These are phyloP conservation scores for Euschistus heros DNA, from an alignment of 1,140 invertebrate genomes.

Conservation along the genomic window DNA sequence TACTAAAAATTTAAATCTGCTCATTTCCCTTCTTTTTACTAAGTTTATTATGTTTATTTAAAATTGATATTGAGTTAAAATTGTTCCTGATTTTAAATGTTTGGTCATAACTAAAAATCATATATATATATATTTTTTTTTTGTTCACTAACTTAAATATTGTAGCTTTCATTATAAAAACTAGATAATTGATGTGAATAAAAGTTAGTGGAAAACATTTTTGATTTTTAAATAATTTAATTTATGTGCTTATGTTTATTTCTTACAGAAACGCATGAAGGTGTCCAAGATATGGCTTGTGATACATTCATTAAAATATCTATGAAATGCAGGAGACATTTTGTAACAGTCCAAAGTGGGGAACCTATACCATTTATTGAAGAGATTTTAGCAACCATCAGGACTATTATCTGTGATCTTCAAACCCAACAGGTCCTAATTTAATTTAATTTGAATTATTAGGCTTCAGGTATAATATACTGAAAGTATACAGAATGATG, in stretches of 20 bases:
- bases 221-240: no score
- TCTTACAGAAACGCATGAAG: slow-evolving; percentile 89
- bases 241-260: neutral
- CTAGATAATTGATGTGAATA: neutral
- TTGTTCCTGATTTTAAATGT: no score
- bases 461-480: neutral
- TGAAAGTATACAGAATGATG: neutral
- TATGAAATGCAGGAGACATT: slow-evolving; percentile 95
- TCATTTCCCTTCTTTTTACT: no score
- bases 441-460: slow-evolving; percentile 20
- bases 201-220: neutral
- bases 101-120: no score
- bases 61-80: no score
- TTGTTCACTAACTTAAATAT: neutral
- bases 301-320: slow-evolving; percentile 99
- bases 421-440: slow-evolving; percentile 80
- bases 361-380: slow-evolving; percentile 98
- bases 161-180: neutral
- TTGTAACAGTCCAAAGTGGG: slow-evolving; percentile 92
- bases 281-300: slow-evolving; percentile 99
- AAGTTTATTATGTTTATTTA: no score
- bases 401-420: slow-evolving; percentile 96
- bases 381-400: slow-evolving; percentile 93
- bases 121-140: no score
- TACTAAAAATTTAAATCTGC: no score